phyloP scores from a whole-genome alignment of 37 sponge, comb jelly and placozoan genomes.

The Crambe crambe region DNA sequence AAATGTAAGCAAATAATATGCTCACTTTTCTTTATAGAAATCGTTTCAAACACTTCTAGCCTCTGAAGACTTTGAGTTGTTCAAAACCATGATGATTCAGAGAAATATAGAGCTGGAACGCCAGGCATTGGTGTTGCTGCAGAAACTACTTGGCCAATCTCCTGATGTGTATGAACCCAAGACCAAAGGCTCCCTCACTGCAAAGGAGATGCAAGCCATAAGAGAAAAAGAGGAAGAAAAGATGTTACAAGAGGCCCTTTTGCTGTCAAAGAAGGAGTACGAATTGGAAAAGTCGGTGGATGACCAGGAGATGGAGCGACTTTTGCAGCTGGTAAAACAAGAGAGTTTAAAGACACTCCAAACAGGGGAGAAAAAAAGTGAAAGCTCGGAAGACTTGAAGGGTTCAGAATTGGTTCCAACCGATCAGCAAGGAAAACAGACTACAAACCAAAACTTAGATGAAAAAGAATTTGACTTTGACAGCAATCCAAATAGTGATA shows the following conservation, averaged over 20 bases:
- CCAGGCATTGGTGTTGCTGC: slow-evolving; percentile 55
- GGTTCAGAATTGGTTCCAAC: too few species aligned
- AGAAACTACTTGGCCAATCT: slow-evolving; percentile 25
- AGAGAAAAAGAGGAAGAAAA: slow-evolving; percentile 40
- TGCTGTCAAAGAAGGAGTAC: slow-evolving; percentile 38
- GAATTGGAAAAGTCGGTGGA: slow-evolving; percentile 18
- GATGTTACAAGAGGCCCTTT: slow-evolving; percentile 25
- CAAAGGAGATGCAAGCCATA: neutral
- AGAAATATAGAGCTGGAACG: slow-evolving; percentile 73
- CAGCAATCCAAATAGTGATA: too few species aligned
- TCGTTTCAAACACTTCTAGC: slow-evolving; percentile 64
- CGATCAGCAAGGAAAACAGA: too few species aligned
- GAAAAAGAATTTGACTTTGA: too few species aligned
- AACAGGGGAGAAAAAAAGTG: neutral
- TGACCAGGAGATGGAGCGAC: slow-evolving; percentile 13
- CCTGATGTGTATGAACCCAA: neutral
- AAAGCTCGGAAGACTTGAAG: neutral
- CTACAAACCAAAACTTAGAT: too few species aligned
- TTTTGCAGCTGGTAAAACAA: slow-evolving; percentile 12
- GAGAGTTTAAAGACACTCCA: slow-evolving; percentile 18
- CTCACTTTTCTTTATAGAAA: slow-evolving; percentile 33
- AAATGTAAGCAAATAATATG: neutral
- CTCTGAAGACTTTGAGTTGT: slow-evolving; percentile 74
- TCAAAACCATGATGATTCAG: slow-evolving; percentile 78
- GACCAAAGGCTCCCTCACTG: neutral